Evolutionary conservation across 2,113 vertebrate genomes (phyloP), one percentile per base, ranked within the genome.

Genomic region (Illadopsis cleaveri): DNA sequence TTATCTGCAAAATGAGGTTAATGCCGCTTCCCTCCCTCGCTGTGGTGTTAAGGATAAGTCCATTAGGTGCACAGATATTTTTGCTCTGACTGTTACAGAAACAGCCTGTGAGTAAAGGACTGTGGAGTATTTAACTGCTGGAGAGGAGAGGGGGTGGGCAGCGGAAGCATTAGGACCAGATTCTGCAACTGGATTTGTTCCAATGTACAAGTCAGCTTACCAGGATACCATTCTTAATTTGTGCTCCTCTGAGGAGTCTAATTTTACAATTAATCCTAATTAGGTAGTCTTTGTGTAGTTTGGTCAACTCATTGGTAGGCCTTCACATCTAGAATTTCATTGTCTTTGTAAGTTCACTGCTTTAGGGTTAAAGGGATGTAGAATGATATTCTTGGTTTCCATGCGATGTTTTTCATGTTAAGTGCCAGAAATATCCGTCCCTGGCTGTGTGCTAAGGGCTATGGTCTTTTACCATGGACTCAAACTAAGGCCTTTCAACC

Each of bases 1-100:
- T 94, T 91, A 94, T 95, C 95, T 93, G 86, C 83, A 91, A 82
- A 96, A 96, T 22, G 86, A 96, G 96, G 96, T 97, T 97, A 96
- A 97, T 97, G 86, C 95, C 0, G 0, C 65, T 95, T 94, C 72
- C 82, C 88, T 90, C 58, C 80, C 57, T 93, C 61, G 4, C 53
- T 37, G n/a, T 4, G 25, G 93, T 82, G 91, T 95, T 97, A 96
- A 24, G 72, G 95, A 70, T 97, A 97, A 96, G 84, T 96, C 93
- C 93, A 96, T 97, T 96, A 97, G 89, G 77, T 92, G 44, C 86
- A 86, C 9, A 60, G 83, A 91, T 94, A 89, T 91, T 95, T 96
- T 84, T 96, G 95, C 93, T 90, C 71, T 61, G 64, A 53, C 82
- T 95, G 60, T 62, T 90, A 95, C 86, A 93, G 94, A 93, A 96